Percentiles rank a stretch among this genome's conserved stretches.
phyloP scores from a whole-genome alignment of 2,113 vertebrate genomes.

The Typhlomys cinereus region DNA sequence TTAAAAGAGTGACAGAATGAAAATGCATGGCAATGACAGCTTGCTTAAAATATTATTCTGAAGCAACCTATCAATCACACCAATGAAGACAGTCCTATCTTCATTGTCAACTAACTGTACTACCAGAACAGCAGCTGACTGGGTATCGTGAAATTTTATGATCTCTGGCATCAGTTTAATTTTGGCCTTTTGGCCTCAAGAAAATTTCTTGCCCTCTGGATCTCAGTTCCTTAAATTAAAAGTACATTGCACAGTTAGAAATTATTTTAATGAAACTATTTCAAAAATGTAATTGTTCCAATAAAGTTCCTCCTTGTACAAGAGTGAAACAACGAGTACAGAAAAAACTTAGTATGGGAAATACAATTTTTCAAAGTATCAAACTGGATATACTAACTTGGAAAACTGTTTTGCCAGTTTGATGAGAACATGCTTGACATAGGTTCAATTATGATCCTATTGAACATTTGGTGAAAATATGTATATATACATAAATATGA shows the following conservation, averaged over 20 bases:
- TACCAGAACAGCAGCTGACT: constrained; percentile 21
- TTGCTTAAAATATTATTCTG: constrained; percentile 32
- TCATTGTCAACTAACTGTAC: neutral
- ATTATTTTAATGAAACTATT: neutral
- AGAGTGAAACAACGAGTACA: neutral
- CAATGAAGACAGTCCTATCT: neutral
- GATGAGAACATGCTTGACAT: no score
- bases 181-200: constrained; percentile 39
- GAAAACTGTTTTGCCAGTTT: neutral
- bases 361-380: neutral
- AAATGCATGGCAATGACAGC: constrained; percentile 2
- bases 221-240: constrained; percentile 37
- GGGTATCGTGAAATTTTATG: constrained; percentile 23
- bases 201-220: constrained; percentile 35
- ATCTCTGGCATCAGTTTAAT: constrained; percentile 3
- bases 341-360: neutral
- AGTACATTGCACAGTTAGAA: neutral
- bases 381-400: neutral
- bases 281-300: neutral
- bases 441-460: no score
- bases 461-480: neutral
- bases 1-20: constrained; percentile 59
- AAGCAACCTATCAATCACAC: constrained; percentile 43
- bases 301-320: neutral
- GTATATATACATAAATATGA: neutral